Evolutionary conservation across 2,888 invertebrate species (phyloP).

Genomic region (Scaptomyza caliginosa): DNA sequence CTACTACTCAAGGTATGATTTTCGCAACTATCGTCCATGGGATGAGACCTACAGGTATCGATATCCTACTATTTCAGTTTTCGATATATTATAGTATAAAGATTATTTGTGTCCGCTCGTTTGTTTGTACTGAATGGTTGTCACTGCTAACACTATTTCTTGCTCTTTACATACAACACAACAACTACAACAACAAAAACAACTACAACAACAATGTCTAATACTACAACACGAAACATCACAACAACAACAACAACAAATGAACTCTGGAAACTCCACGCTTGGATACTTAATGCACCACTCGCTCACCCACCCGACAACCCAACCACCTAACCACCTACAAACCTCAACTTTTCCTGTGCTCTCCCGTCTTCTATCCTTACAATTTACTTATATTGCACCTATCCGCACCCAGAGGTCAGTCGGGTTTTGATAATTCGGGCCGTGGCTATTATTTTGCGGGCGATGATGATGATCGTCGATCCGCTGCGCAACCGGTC

Average conservation of each 20-base stretch:
- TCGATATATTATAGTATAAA: constrained; percentile 12
- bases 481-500: constrained; percentile 39
- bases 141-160: constrained; percentile 45
- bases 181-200: constrained; percentile 56
- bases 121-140: constrained; percentile 20
- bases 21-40: constrained; percentile 83
- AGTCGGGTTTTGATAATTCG: constrained; percentile 87
- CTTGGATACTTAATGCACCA: constrained; percentile 50
- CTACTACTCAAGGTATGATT: constrained; percentile 82
- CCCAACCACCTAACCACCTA: constrained; percentile 19
- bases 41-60: constrained; percentile 84
- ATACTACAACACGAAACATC: constrained; percentile 53
- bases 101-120: neutral
- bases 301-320: constrained; percentile 29
- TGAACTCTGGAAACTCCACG: constrained; percentile 67
- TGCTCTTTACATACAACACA: constrained; percentile 75
- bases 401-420: constrained; percentile 83
- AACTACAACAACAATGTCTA: constrained; percentile 52
- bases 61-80: constrained; percentile 28
- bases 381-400: constrained; percentile 40
- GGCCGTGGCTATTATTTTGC: constrained; percentile 88
- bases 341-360: constrained; percentile 7
- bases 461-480: constrained; percentile 84
- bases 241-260: constrained; percentile 47
- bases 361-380: constrained; percentile 18